Base-by-base conservation (phyloP, 2,113 vertebrate genomes). In the Chlorodrepanis virens region DNA sequence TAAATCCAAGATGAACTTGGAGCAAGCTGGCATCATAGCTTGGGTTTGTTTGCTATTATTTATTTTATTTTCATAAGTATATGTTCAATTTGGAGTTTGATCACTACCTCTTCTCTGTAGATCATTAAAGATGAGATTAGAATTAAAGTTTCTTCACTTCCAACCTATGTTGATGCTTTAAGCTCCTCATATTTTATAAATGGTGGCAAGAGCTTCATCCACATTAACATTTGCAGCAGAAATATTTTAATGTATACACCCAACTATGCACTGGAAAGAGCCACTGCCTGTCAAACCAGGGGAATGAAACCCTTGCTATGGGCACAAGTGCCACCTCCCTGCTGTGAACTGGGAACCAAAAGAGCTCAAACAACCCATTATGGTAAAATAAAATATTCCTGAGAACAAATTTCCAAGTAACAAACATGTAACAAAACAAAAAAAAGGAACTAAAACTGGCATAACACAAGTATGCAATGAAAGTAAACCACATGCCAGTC, bases 401-500 rank as follows among this genome's bases (percentile, higher is more conserved):
- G 8, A 87, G 28, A 85, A 88, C 5, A 15, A 25, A 49, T 53
- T 85, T 75, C 49, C 60, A 56, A 90, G n/a, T 40, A 88, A 54
- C n/a, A 70, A 25, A 61, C 13, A 7, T 0, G 0, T 2, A 33
- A 52, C 37, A 69, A 84, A 77, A 37, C 24, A 56, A 14, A 4
- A 5, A 42, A 59, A 64, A 42, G 21, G 60, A 90, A 87, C 49
- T 37, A 35, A 77, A 81, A 2, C 12, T 5, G 59, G 45, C 22
- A 6, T 7, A 52, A 60, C 40, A 65, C n/a, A 70, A 92, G 44
- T 11, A 57, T 3, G 40, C 23, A 69, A 74, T 21, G 8, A 35
- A 77, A 69, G 53, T 49, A 72, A 84, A 39, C 0, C 27, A 9
- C 10, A 12, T 4, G 10, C 3, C 6, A 23, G 9, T 5, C 69